A percentile compares a stretch with the other conserved stretches of the same genome.
These are phyloP conservation scores for Clarias batrachus DNA, from an alignment of 2,113 vertebrate genomes.

Conservation along the genomic window DNA sequence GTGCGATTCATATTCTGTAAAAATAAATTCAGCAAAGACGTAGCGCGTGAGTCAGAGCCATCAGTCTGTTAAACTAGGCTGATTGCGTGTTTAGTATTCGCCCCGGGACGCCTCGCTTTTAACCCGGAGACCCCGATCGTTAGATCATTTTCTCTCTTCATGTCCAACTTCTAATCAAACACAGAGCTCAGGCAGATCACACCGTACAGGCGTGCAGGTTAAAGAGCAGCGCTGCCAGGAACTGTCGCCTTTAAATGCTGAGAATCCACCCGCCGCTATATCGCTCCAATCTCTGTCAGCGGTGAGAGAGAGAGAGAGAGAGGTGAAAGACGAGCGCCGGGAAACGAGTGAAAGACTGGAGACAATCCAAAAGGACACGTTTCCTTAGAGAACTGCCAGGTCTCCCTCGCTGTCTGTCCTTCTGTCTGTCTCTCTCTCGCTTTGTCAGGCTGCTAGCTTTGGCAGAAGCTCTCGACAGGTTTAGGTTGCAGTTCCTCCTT, in stretches of 20 bases:
- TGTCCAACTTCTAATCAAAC: background rate
- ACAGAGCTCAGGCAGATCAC: background rate
- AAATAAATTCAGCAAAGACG: background rate
- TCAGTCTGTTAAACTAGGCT: background rate
- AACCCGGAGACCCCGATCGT: background rate
- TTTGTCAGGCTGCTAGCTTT: conserved; percentile 29
- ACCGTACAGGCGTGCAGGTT: background rate
- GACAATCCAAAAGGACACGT: conserved; percentile 58
- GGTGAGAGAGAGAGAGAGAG: conserved; percentile 52
- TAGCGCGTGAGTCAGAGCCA: background rate
- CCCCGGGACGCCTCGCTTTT: background rate
- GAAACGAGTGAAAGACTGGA: conserved; percentile 55
- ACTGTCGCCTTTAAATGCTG: background rate
- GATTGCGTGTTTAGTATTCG: background rate
- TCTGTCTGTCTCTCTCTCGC: background rate
- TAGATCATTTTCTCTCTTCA: background rate
- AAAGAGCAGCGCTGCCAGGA: background rate
- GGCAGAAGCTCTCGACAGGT: conserved; percentile 31
- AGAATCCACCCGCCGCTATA: background rate
- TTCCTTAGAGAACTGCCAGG: conserved; percentile 36
- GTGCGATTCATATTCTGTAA: background rate
- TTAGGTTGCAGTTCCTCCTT: conserved; percentile 42
- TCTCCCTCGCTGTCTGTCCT: background rate
- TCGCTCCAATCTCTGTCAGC: conserved; percentile 7
- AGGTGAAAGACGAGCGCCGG: conserved; percentile 56